A percentile compares a stretch with the other conserved stretches of the same genome.
Conservation (phyloP, 2,888 invertebrate genomes). For the Gerosis bhagava region DNA sequence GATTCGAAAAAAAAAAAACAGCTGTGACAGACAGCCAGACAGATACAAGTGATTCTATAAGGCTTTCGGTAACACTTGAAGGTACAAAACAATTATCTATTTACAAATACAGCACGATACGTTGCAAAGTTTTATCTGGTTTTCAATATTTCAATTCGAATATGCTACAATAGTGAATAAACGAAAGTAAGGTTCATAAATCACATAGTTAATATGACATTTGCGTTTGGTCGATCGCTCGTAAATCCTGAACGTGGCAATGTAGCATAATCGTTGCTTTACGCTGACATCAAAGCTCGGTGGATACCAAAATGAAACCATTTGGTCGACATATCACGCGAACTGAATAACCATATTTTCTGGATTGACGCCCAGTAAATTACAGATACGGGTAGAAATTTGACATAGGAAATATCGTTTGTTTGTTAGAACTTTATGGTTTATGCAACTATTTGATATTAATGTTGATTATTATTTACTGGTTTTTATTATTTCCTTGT, state of each 20-base stretch:
- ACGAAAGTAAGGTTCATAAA: constrained; percentile 25
- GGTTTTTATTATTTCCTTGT: too few species aligned
- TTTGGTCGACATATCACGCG: constrained; percentile 21
- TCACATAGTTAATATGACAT: constrained; percentile 29
- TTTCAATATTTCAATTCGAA: constrained; percentile 16
- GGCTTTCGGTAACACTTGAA: too few species aligned
- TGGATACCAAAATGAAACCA: constrained; percentile 21
- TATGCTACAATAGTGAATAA: constrained; percentile 10
- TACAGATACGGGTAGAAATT: constrained; percentile 9
- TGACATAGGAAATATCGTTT: constrained; percentile 1
- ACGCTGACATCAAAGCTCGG: constrained; percentile 24
- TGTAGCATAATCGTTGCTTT: constrained; percentile 28
- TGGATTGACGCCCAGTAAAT: constrained; percentile 18
- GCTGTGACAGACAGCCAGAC: too few species aligned
- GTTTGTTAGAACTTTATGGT: too few species aligned
- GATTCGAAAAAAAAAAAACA: too few species aligned
- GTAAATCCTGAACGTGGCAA: constrained; percentile 31
- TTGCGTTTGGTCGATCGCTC: constrained; percentile 32
- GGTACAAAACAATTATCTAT: too few species aligned
- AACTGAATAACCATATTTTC: constrained; percentile 24
- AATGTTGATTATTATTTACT: too few species aligned
- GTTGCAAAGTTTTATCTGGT: too few species aligned
- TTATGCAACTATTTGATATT: too few species aligned
- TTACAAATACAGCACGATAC: too few species aligned
- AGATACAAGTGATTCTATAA: too few species aligned